Evolutionary conservation across 2,888 invertebrate species (phyloP), one percentile per base, ranked within the genome.

Genomic region (Petrolisthes cinctipes): DNA sequence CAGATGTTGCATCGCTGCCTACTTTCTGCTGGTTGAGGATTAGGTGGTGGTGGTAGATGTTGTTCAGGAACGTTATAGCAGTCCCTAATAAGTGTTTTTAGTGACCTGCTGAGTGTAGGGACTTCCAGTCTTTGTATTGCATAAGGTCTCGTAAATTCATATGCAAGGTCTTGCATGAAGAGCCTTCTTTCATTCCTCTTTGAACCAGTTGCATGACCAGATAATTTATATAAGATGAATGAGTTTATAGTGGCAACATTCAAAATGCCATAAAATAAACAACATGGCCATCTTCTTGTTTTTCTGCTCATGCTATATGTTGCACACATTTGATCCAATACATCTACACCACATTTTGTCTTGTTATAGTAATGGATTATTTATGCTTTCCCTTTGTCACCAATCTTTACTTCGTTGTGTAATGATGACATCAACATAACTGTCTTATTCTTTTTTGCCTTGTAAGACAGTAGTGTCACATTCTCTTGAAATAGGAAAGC

Each of bases 261-360:
- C 6, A 84, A 17, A 5, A 76, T 17, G 76, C 84, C 76, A 57
- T 76, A 84, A 37, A 84, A 84, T 11, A 84, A 17, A 54, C 75
- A 75, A 9, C 9, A 20, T 23, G 76, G 84, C 84, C 78, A 84
- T 20, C 84, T 75, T 56, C 37, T 2, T 23, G 84, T 76, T 57
- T 76, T 76, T 14, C 84, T 20, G 84, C 66, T 84, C 6, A 14
- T 57, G 23, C 23, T 37, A 51, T 84, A 84, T 20, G 37, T 17
- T 4, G 76, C 84, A 84, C 84, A 84, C 78, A 84, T 84, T n/a
- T 76, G 75, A 51, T 84, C 84, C 9, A 83, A 20, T 11, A 83
- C 83, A n/a, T 73, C 83, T 73, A 83, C 83, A n/a, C 83, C 83
- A 9, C 83, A 56, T 84, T 84, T 84, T 4, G 84, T 76, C n/a